Conservation (phyloP, 2,888 invertebrate genomes). For the Palloptera scutellata region DNA sequence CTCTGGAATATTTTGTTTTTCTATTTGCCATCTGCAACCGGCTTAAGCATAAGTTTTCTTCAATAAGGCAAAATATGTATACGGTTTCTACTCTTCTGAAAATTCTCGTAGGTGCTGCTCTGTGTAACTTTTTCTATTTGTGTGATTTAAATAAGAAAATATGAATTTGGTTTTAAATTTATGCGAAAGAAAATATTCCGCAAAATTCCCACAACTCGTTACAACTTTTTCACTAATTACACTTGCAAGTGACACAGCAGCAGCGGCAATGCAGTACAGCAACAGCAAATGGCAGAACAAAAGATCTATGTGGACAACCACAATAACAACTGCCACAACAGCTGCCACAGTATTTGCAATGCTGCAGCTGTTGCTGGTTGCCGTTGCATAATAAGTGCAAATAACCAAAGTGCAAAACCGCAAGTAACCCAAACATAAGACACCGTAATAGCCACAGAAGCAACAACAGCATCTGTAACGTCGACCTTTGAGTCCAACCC, state of each 20-base stretch:
- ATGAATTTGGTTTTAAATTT: too few relatives aligned
- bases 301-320: constrained; percentile 8
- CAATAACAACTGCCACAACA: constrained; percentile 15
- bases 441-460: constrained; percentile 29
- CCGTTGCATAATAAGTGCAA: constrained; percentile 32
- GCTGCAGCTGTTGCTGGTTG: constrained; percentile 1
- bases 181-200: too few relatives aligned
- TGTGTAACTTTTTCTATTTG: too few relatives aligned
- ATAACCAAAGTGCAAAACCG: constrained; percentile 39
- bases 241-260: constrained; percentile 7
- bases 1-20: neutral
- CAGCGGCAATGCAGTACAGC: neutral
- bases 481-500: constrained; percentile 3
- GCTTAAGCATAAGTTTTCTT: too few relatives aligned
- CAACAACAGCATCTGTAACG: constrained; percentile 12
- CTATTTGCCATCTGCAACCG: too few relatives aligned
- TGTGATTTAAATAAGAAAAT: too few relatives aligned
- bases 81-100: too few relatives aligned
- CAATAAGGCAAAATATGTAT: too few relatives aligned
- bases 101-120: too few relatives aligned
- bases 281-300: constrained; percentile 19
- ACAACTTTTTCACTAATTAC: constrained; percentile 18
- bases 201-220: too few relatives aligned
- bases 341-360: constrained; percentile 20
- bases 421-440: constrained; percentile 29